These are phyloP conservation scores for Corythoichthys intestinalis DNA, from an alignment of 2,113 vertebrate genomes.

Conservation along the genomic window DNA sequence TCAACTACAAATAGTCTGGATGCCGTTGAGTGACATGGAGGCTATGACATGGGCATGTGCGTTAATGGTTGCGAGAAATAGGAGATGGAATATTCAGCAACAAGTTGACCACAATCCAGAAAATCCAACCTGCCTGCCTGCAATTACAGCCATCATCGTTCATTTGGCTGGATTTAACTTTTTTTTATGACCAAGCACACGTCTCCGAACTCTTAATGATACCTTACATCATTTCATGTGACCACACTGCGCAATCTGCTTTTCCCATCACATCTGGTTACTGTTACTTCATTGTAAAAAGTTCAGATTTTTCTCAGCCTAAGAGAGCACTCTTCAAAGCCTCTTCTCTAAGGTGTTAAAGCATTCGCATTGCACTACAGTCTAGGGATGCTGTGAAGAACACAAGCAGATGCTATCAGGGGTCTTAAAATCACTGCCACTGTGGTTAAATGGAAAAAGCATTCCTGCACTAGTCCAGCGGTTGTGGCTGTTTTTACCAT, in stretches of 20 bases:
- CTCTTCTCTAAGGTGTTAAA: slow-evolving; percentile 43
- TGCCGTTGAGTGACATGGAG: slow-evolving; percentile 24
- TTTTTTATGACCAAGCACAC: slow-evolving; percentile 41
- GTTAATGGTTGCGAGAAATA: slow-evolving; percentile 16
- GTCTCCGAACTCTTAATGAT: slow-evolving; percentile 33
- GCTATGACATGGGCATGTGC: slow-evolving; percentile 19
- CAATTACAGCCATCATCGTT: slow-evolving; percentile 44
- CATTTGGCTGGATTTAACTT: slow-evolving; percentile 39
- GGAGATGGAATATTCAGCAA: slow-evolving; percentile 45
- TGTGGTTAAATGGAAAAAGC: slow-evolving; percentile 39
- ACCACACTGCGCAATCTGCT: slow-evolving; percentile 23
- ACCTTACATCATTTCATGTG: slow-evolving; percentile 37
- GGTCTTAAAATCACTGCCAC: slow-evolving; percentile 37
- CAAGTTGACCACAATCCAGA: slow-evolving; percentile 45
- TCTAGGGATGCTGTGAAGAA: slow-evolving; percentile 13
- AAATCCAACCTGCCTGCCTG: slow-evolving; percentile 31
- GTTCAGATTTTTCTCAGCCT: slow-evolving; percentile 29
- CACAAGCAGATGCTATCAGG: slow-evolving; percentile 12
- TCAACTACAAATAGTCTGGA: slow-evolving; percentile 14
- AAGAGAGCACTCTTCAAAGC: slow-evolving; percentile 27
- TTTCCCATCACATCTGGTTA: slow-evolving; percentile 50
- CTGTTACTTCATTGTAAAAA: slow-evolving; percentile 34
- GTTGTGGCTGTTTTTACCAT: slow-evolving; percentile 46
- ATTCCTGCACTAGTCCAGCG: slow-evolving; percentile 26
- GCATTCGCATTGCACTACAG: slow-evolving; percentile 18